Conservation (phyloP, 2,888 invertebrate species). For the Pyrrhia umbra region DNA sequence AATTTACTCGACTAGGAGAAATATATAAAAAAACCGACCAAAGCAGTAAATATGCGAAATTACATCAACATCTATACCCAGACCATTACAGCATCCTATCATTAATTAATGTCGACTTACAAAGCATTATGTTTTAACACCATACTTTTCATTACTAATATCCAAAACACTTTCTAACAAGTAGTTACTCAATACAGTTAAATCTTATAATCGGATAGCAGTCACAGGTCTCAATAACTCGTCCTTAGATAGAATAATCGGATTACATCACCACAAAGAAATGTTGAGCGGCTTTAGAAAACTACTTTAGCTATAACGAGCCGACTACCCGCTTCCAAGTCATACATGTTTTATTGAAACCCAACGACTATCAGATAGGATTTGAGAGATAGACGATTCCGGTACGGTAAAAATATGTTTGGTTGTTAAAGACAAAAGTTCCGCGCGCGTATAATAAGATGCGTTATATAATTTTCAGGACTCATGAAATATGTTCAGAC, state of each 20-base stretch:
- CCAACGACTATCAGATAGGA: constrained; percentile 46
- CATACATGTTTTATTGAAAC: constrained; percentile 55
- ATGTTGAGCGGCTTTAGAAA: constrained; percentile 72
- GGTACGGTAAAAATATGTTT: constrained; percentile 5
- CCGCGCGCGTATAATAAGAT: background rate
- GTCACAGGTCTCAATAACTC: constrained; percentile 70
- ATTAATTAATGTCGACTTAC: too few species aligned
- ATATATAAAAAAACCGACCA: too few species aligned
- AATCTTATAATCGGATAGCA: constrained; percentile 61
- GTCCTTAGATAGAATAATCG: constrained; percentile 73
- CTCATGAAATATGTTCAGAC: background rate
- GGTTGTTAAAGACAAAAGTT: background rate
- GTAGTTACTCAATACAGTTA: constrained; percentile 43
- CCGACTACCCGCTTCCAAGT: constrained; percentile 45
- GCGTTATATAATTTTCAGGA: background rate
- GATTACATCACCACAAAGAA: constrained; percentile 76
- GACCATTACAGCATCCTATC: too few species aligned
- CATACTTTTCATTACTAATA: background rate
- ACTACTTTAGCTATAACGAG: constrained; percentile 64
- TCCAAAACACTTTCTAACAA: constrained; percentile 33
- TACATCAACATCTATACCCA: too few species aligned
- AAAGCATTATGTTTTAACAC: too few species aligned
- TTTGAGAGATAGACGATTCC: constrained; percentile 38
- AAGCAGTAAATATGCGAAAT: too few species aligned
- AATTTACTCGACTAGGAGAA: background rate